Percentiles rank a stretch among this genome's conserved stretches.
Evolutionary conservation across 2,113 vertebrate genomes (phyloP).

Genomic region (Nesogale talazaci): DNA sequence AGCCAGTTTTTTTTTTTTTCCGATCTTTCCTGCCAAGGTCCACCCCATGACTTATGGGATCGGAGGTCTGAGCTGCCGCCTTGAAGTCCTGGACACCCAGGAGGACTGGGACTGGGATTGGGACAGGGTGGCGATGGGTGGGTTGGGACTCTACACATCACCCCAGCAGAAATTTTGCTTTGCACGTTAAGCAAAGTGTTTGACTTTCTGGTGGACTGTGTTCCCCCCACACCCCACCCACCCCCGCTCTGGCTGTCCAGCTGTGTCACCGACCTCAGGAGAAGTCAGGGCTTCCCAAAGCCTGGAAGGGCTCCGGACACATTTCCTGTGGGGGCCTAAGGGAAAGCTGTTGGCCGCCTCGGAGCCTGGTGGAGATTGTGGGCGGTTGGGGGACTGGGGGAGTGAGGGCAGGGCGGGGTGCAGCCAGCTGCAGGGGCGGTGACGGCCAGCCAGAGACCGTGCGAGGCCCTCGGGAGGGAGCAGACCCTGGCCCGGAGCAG

Average conservation of each 20-base stretch:
- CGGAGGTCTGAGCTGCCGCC: background rate
- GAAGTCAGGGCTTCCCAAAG: conserved; percentile 74
- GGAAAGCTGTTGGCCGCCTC: conserved; percentile 62
- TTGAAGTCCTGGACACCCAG: background rate
- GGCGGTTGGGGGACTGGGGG: background rate
- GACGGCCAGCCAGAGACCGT: conserved; percentile 48
- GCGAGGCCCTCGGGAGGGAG: background rate
- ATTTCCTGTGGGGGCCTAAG: conserved; percentile 79
- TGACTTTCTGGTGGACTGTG: background rate
- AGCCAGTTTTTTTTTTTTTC: conserved; percentile 21
- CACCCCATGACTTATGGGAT: background rate
- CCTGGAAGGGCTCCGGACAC: conserved; percentile 67
- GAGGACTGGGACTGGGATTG: background rate
- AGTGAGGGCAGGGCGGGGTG: background rate
- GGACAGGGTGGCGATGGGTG: background rate
- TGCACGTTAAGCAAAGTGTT: background rate
- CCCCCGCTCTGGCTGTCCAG: conserved; percentile 16
- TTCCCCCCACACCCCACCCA: background rate
- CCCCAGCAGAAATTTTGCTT: background rate
- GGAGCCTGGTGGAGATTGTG: background rate
- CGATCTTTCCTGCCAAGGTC: conserved; percentile 44
- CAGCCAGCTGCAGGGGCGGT: conserved; percentile 60
- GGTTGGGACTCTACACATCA: background rate
- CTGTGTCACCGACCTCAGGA: conserved; percentile 59
- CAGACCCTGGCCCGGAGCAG: background rate